A percentile compares a stretch with the other conserved stretches of the same genome.
Conservation (phyloP, 2,797 vertebrate genomes). For the Nannoperca obscura region DNA sequence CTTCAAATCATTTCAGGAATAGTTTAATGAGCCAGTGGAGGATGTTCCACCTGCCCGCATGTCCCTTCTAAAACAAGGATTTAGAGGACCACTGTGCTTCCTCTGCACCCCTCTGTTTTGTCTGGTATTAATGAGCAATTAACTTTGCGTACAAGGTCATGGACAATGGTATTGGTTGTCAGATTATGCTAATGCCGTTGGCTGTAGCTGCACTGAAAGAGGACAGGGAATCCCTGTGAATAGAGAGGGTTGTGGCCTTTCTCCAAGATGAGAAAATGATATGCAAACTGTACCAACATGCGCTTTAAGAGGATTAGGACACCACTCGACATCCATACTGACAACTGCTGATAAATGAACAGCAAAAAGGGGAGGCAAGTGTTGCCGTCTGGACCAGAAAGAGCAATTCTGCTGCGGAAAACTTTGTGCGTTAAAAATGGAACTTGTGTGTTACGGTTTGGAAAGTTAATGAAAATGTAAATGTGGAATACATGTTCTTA, state of each 20-base stretch:
- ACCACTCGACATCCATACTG: constrained; percentile 80
- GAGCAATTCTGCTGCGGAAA: constrained; percentile 31
- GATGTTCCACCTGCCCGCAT: constrained; percentile 69
- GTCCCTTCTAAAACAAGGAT: constrained; percentile 60
- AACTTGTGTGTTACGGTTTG: constrained; percentile 20
- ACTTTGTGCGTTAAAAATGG: constrained; percentile 8
- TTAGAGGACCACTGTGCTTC: constrained; percentile 69
- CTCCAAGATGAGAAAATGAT: constrained; percentile 83
- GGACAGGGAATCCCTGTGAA: constrained; percentile 77
- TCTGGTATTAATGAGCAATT: constrained; percentile 85
- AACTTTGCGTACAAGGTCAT: constrained; percentile 85
- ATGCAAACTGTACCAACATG: constrained; percentile 85
- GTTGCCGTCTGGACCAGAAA: constrained; percentile 41
- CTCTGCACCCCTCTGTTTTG: constrained; percentile 81
- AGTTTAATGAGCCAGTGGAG: constrained; percentile 42
- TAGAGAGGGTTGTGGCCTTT: constrained; percentile 77
- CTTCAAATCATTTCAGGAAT: constrained; percentile 44
- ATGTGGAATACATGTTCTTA: constrained; percentile 28
- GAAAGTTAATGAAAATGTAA: constrained; percentile 30
- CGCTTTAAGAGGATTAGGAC: constrained; percentile 84
- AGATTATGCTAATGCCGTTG: constrained; percentile 83
- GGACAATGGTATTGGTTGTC: constrained; percentile 82
- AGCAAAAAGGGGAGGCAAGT: constrained; percentile 48
- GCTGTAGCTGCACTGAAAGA: constrained; percentile 73
- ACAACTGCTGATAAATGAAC: constrained; percentile 77